phyloP scores from a whole-genome alignment of 2,888 invertebrate species.

The Cosmia trapezina region DNA sequence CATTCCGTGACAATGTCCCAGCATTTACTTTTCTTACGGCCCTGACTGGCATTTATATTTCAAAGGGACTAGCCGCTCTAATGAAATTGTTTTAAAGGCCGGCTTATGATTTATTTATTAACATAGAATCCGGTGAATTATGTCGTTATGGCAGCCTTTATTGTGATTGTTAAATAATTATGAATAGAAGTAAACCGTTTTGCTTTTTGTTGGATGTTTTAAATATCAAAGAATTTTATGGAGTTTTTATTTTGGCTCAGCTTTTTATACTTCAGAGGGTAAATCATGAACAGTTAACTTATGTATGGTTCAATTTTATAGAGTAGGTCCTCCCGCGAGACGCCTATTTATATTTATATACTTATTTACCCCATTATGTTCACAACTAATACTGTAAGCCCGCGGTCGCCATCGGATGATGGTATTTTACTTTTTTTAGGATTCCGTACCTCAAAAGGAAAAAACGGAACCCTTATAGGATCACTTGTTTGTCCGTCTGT shows the following conservation, averaged over 20 bases:
- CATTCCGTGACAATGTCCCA: conserved; percentile 84
- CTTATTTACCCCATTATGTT: no score
- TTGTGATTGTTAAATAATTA: conserved; percentile 52
- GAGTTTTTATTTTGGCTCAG: neutral
- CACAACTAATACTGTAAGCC: no score
- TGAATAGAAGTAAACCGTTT: conserved; percentile 29
- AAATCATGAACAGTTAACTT: no score
- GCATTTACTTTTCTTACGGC: conserved; percentile 79
- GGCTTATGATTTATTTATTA: conserved; percentile 68
- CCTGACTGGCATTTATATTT: conserved; percentile 79
- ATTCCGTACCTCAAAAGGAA: no score
- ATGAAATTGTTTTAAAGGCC: conserved; percentile 70
- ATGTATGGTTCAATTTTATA: no score
- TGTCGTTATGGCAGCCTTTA: conserved; percentile 55
- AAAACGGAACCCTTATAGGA: no score
- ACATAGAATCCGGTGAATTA: conserved; percentile 59
- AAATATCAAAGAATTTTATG: conserved; percentile 20
- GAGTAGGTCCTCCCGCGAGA: no score
- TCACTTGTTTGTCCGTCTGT: no score
- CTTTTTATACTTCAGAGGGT: neutral
- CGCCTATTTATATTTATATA: no score
- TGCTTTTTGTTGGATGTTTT: conserved; percentile 27
- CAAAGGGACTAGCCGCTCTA: conserved; percentile 68
- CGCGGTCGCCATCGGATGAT: no score
- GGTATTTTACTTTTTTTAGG: no score